A percentile compares a stretch with the other conserved stretches of the same genome.
Conservation (phyloP, 1,140 invertebrate genomes). For the Lethrus apterus region DNA sequence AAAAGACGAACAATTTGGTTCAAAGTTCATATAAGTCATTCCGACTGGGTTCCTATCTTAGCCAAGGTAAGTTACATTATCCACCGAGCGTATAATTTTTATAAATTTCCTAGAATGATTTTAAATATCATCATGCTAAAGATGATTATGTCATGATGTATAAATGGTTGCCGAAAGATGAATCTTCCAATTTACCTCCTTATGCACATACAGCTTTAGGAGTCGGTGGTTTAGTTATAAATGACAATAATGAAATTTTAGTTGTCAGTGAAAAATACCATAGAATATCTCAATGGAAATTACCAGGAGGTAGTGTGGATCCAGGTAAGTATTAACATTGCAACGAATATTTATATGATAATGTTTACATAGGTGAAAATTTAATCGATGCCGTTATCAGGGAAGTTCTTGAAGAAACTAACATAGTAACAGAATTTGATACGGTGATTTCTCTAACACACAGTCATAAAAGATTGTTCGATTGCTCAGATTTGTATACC, state of each 20-base stretch:
- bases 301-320: conserved; percentile 87
- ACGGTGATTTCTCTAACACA: conserved; percentile 73
- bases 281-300: conserved; percentile 62
- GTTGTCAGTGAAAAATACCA: conserved; percentile 69
- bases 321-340: conserved; percentile 49
- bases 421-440: conserved; percentile 65
- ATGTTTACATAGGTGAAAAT: conserved; percentile 60
- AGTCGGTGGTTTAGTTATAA: conserved; percentile 79
- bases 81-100: too few species aligned
- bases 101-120: conserved; percentile 56
- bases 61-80: conserved; percentile 59
- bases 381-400: conserved; percentile 67
- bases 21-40: conserved; percentile 59
- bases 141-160: conserved; percentile 71
- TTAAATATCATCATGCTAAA: conserved; percentile 81
- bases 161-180: conserved; percentile 64
- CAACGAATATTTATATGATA: conserved; percentile 8
- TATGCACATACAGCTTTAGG: conserved; percentile 82
- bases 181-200: conserved; percentile 63
- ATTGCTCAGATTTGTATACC: conserved; percentile 80
- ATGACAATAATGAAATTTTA: conserved; percentile 65
- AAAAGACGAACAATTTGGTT: conserved; percentile 77
- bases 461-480: conserved; percentile 60
- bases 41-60: conserved; percentile 70
- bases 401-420: conserved; percentile 87